Base-by-base conservation (phyloP, 1,140 invertebrate genomes). In the Cotesia vestalis region DNA sequence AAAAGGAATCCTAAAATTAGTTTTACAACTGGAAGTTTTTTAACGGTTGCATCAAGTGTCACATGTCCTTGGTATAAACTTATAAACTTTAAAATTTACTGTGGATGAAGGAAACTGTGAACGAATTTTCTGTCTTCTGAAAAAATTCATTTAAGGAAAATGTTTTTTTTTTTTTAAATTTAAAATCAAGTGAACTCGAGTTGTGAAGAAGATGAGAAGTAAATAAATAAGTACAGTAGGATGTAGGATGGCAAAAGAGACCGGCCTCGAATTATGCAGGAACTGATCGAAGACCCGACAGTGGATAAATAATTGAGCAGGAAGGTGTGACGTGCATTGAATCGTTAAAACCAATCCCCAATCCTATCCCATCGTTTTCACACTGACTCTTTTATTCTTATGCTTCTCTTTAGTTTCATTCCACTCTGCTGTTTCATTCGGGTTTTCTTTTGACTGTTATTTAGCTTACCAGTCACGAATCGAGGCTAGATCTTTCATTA, bases 251-350 rank as follows among this genome's bases (percentile, higher is more conserved):
- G 57, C 27, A 59, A 59, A 59, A 27, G 57, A 59, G 57, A 59
- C 57, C 57, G 57, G n/a, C 57, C 57, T 59, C 57, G 27, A 59
- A 59, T 59, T 59, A 59, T 59, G 57, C 57, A 59, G 57, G 57
- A 59, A 59, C 57, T 59, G 57, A 59, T 59, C 57, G 57, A 59
- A 59, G 57, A 59, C 57, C 57, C 57, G 57, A 59, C 57, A 27
- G 57, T 27, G 57, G 57, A 59, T 59, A 59, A 59, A 59, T 59
- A 59, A 59, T 59, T 59, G 57, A 59, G 57, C 57, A 59, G 57
- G 57, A 59, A 59, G 57, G 57, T 59, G 57, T 59, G 57, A 59
- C 57, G 57, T 59, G 57, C 57, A 59, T 59, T 59, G 57, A 59
- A 59, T 59, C 17, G 57, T 59, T 59, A 59, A 59, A 20, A 27